Base-by-base conservation (phyloP, 1,140 invertebrate genomes). In the Pseudachorutes palmiensis region DNA sequence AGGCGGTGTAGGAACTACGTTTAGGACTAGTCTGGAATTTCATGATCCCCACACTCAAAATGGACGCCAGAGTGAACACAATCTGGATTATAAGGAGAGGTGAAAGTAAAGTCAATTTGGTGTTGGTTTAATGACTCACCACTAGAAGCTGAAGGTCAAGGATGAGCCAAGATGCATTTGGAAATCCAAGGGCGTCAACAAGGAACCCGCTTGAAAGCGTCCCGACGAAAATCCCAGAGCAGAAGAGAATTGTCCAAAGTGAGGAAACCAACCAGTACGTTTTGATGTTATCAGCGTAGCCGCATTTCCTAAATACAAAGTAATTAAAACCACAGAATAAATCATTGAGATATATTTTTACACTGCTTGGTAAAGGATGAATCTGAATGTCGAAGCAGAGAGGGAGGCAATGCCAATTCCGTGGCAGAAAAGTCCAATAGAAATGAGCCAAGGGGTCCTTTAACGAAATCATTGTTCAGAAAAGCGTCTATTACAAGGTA, bases 241-340 rank as follows among this genome's bases (percentile, higher is more conserved):
- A 76, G 91, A 91, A 0, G 87, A 86, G 14, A 89, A 91, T 90
- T 0, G 90, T 91, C 88, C 89, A 92, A 48, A 92, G 80, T 1
- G 88, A 89, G 1, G 90, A 92, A 55, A 92, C 86, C 30, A 92
- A 77, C 0, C 89, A 89, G 70, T 90, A 91, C 0, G 90, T 93
- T 75, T 89, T 85, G 36, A 92, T 79, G 65, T 86, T 88, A 33
- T 70, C 69, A 32, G 69, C 36, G 36, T 61, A 70, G 24, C 66
- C 66, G 62, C 58, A 33, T 1, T 64, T 36, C 2, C 69, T 70
- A 41, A 77, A 60, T 69, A 30, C 24, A 30, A 22, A 19, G 28
- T 3, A 59, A 5, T 31, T 29, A 2, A 66, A 24, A 29, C 9
- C 26, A 30, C 51, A 22, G 28, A 65, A 3, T 57, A 12, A 24